Evolutionary conservation across 2,113 vertebrate species (phyloP), one percentile per base, ranked within the genome.

Genomic region (Hipposideros armiger): DNA sequence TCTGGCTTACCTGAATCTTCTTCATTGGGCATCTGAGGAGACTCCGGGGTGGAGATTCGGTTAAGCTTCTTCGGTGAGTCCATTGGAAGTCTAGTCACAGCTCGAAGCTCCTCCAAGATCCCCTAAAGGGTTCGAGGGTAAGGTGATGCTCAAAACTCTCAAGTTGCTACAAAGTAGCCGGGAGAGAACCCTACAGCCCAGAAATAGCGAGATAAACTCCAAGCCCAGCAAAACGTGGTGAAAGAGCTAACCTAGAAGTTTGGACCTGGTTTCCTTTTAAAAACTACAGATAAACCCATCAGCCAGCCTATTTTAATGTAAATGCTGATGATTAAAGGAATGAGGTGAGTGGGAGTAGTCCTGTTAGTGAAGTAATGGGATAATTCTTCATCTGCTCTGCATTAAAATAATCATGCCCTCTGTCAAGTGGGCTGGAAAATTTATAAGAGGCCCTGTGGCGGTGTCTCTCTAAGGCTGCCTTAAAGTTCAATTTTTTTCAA

Each of bases 241-340:
- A 50, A 32, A 52, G 42, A 60, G 8, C 8, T 0, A 15, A 11
- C 4, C n/a, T 11, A 10, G 26, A 58, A 13, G 4, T 24, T 42
- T 5, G 17, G 1, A 1, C 9, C 14, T 0, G 1, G 36, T 22
- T 70, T 88, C 91, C 81, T 92, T 11, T 78, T 90, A 87, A 60
- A 87, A 60, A 87, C 7, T 1, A 30, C 22, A 20, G 67, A 7
- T 16, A 58, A 77, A 3, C 66, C 91, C 19, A 64, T 52, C 85
- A 69, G 30, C 56, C 28, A 15, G 85, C 32, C 76, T 70, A 76
- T 74, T 96, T 60, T 78, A 54, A 95, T 97, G 96, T 84, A 95
- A 97, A 97, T 81, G 60, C 4, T 4, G 26, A 42, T 47, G 72
- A 32, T 77, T 72, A 70, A 26, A 70, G 77, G 67, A 20, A 14